phyloP scores from a whole-genome alignment of 2,888 invertebrate genomes.

The Pachliopta kotzebuea region DNA sequence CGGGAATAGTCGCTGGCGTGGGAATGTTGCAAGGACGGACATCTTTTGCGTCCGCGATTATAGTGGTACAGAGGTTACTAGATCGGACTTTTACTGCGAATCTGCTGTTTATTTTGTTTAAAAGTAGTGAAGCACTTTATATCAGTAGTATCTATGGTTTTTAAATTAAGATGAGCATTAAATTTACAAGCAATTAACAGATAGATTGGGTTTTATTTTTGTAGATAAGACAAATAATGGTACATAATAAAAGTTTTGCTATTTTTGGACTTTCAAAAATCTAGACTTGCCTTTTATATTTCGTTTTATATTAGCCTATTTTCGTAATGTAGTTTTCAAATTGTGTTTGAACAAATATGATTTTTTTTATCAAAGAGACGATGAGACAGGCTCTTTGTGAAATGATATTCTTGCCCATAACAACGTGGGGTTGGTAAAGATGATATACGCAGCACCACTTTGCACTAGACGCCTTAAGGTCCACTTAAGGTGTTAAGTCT shows the following conservation, averaged over 20 bases:
- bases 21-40: slow-evolving; percentile 26
- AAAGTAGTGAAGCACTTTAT: slow-evolving; percentile 15
- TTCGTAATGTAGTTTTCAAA: no score
- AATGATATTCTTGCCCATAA: no score
- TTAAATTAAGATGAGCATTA: not conserved
- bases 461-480: no score
- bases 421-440: no score
- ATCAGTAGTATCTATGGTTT: not conserved
- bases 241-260: no score
- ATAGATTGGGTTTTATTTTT: not conserved
- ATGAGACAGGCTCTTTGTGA: no score
- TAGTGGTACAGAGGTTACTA: slow-evolving; percentile 57
- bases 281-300: not conserved
- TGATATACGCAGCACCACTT: no score
- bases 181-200: not conserved
- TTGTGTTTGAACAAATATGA: no score
- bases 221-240: not conserved
- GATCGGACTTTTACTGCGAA: slow-evolving; percentile 39
- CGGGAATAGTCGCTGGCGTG: slow-evolving; percentile 41
- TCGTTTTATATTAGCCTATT: no score
- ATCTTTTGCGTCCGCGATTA: slow-evolving; percentile 30
- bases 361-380: no score
- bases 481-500: no score
- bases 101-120: slow-evolving; percentile 28
- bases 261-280: not conserved